A percentile compares a stretch with the other conserved stretches of the same genome.
These are phyloP conservation scores for Okamejei kenojei DNA, from an alignment of 2,797 vertebrate genomes.

Conservation along the genomic window DNA sequence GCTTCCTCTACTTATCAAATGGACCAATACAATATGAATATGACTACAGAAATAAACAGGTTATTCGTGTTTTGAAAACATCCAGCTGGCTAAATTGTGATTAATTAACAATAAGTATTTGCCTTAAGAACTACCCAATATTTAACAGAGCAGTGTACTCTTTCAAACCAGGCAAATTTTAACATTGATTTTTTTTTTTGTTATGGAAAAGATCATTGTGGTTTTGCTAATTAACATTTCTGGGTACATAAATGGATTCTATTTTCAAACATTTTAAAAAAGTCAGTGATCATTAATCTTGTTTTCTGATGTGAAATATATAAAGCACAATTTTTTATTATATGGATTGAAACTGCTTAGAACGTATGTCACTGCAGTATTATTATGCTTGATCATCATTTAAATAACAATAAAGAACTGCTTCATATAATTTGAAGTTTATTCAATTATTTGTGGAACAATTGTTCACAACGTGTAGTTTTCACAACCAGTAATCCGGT, in stretches of 20 bases:
- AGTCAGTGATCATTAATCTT: neutral
- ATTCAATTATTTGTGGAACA: neutral
- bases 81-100: neutral
- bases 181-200: neutral
- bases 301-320: neutral
- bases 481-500: neutral
- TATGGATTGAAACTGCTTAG: neutral
- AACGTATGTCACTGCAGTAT: neutral
- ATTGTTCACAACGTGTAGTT: neutral
- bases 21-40: conserved; percentile 42
- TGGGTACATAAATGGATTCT: neutral
- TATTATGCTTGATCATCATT: neutral
- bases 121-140: neutral
- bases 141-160: neutral
- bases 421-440: neutral
- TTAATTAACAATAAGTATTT: neutral
- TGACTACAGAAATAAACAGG: conserved; percentile 13
- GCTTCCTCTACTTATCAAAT: conserved; percentile 41
- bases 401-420: neutral
- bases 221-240: neutral
- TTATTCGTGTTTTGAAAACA: neutral
- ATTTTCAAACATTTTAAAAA: neutral
- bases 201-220: neutral
- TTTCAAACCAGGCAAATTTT: neutral
- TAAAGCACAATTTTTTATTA: neutral